phyloP scores from a whole-genome alignment of 1,140 invertebrate genomes.

The Drosophila tropicalis region DNA sequence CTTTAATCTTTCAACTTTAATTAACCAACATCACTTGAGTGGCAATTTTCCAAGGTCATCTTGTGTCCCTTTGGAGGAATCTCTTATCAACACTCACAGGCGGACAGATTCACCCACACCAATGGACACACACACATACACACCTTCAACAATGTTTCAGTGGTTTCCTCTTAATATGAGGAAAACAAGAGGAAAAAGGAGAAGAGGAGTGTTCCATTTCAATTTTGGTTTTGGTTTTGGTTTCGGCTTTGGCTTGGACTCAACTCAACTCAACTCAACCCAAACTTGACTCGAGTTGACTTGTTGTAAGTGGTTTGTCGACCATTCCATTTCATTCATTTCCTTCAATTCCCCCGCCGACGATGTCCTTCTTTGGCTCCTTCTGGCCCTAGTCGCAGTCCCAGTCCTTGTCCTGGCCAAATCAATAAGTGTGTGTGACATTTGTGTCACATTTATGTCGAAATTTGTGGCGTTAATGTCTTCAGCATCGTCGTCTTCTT shows the following conservation, averaged over 20 bases:
- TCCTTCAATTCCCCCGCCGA: not conserved
- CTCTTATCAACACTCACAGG: constrained; percentile 10
- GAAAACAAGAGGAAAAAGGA: not conserved
- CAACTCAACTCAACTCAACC: constrained; percentile 9
- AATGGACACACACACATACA: not conserved
- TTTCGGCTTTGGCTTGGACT: constrained; percentile 10
- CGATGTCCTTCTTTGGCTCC: not conserved
- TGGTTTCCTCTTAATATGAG: constrained; percentile 1
- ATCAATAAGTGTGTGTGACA: constrained; percentile 73
- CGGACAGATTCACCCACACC: not conserved
- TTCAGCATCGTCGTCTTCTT: constrained; percentile 16
- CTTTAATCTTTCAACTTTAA: not conserved
- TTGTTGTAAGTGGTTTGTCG: constrained; percentile 54
- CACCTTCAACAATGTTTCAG: constrained; percentile 7
- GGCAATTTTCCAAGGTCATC: constrained; percentile 4
- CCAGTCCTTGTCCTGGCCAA: constrained; percentile 9
- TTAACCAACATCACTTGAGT: not conserved
- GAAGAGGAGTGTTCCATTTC: constrained; percentile 45
- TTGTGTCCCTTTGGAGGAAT: not conserved
- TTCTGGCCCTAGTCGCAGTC: no score
- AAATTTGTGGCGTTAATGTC: constrained; percentile 71
- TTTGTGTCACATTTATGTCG: constrained; percentile 78
- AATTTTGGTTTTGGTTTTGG: constrained; percentile 48
- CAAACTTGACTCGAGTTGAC: constrained; percentile 35
- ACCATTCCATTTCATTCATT: constrained; percentile 24